Base-by-base conservation (phyloP, 2,888 invertebrate genomes). In the Harpagoxenus sublaevis region DNA sequence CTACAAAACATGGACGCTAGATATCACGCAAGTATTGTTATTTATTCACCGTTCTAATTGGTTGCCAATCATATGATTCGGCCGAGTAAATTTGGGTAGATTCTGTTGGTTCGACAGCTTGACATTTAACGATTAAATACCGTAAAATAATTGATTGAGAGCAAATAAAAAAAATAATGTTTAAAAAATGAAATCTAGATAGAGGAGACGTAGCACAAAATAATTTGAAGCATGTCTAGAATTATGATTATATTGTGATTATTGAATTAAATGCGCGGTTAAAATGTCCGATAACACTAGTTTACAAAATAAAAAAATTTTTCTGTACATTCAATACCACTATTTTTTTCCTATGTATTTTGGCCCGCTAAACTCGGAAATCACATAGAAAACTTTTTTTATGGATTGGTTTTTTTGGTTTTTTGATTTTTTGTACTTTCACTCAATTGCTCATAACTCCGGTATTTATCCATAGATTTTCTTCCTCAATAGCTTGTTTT, bases 61-160 rank as follows among this genome's bases (percentile, higher is more conserved):
- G 35, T 81, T 81, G 79, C 79, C 79, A 81, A 48, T 81, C 73
- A 23, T 39, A 39, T 55, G 39, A 81, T 73, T 48, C 71, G 48
- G 45, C 15, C 12, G 79, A 71, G 35, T 71, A 57, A 71, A 71
- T 79, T 71, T 57, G 10, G 18, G 15, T 71, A 45, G 57, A 79
- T 79, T 71, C 18, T 8, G 5, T 42, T 35, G 18, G 6, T 60
- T 60, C 31, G 60, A 81, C 79, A 73, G 48, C 18, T 81, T 57
- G 73, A 81, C 71, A 45, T 73, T 73, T 39, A 73, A 23, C 60
- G 48, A 71, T 81, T 60, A 73, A 73, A 60, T 81, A 60, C 73
- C 60, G 79, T 28, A 39, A 81, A 81, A 60, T 48, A 60, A 79
- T 71, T 79, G 79, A 81, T 60, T 73, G 73, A 60, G 57, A 60